phyloP scores from a whole-genome alignment of 2,888 invertebrate genomes.

The Plebejus argus region DNA sequence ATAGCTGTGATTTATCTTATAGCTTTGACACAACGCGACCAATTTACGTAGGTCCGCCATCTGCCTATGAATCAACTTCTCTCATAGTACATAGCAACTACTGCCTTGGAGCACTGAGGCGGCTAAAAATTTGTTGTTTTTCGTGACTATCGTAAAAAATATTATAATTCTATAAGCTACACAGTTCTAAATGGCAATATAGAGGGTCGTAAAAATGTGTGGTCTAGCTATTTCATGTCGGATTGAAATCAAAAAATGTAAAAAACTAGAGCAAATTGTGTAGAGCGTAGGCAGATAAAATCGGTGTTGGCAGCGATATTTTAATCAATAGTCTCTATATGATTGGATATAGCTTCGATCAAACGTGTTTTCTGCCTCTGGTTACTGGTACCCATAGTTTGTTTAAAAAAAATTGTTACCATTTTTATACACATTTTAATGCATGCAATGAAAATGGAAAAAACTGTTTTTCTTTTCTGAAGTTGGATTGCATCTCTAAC shows the following conservation, averaged over 20 bases:
- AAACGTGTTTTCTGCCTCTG: conserved; percentile 43
- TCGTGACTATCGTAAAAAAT: background rate
- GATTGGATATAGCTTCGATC: conserved; percentile 42
- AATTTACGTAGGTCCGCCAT: too few relatives aligned
- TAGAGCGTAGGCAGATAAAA: conserved; percentile 21
- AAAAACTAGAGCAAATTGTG: conserved; percentile 16
- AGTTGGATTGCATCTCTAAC: background rate
- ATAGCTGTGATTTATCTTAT: too few relatives aligned
- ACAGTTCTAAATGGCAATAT: background rate
- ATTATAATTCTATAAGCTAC: background rate
- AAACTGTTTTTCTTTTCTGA: conserved; percentile 48
- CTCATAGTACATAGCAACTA: too few relatives aligned
- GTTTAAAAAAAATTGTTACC: background rate
- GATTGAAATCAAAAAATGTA: conserved; percentile 11
- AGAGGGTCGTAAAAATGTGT: background rate
- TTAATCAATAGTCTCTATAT: conserved; percentile 43
- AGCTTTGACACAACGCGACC: too few relatives aligned
- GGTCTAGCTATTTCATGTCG: background rate
- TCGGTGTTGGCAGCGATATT: conserved; percentile 23
- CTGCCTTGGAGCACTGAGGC: too few relatives aligned
- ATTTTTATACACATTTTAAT: conserved; percentile 34
- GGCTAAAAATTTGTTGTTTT: background rate
- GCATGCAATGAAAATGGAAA: conserved; percentile 53
- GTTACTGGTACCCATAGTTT: background rate
- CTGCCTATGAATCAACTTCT: too few relatives aligned